phyloP scores from a whole-genome alignment of 2,113 vertebrate genomes.

The Menura novaehollandiae region DNA sequence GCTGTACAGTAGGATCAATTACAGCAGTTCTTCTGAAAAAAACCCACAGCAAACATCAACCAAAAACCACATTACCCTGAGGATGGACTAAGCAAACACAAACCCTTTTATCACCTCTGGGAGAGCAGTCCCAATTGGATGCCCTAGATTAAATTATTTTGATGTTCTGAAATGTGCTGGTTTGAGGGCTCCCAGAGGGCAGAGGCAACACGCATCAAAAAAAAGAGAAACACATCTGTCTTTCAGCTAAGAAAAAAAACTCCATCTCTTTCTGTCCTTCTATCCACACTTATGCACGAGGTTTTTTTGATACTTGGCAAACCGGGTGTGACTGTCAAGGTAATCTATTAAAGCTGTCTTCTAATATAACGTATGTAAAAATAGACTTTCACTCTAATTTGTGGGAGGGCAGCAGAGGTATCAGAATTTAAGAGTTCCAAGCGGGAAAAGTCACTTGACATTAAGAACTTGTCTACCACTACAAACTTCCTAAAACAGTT shows the following conservation, averaged over 20 bases:
- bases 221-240: not conserved
- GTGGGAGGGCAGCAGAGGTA: not conserved
- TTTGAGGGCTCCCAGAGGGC: not conserved
- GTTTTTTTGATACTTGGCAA: not conserved
- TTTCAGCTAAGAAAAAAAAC: not conserved
- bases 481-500: not conserved
- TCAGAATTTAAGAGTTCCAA: not conserved
- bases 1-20: not conserved
- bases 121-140: not conserved
- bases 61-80: not conserved
- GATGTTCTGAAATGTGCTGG: not conserved
- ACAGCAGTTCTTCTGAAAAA: not conserved
- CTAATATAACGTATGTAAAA: not conserved
- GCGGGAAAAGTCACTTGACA: not conserved
- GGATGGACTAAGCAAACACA: conserved; percentile 9
- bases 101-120: not conserved
- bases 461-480: not conserved
- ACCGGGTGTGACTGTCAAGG: not conserved
- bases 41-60: not conserved
- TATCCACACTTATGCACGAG: not conserved
- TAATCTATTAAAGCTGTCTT: not conserved
- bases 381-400: not conserved
- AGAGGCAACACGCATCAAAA: not conserved
- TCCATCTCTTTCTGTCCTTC: not conserved
- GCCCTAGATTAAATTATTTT: not conserved